These are phyloP conservation scores for Manduca sexta DNA, from an alignment of 1,140 invertebrate species.

Conservation along the genomic window DNA sequence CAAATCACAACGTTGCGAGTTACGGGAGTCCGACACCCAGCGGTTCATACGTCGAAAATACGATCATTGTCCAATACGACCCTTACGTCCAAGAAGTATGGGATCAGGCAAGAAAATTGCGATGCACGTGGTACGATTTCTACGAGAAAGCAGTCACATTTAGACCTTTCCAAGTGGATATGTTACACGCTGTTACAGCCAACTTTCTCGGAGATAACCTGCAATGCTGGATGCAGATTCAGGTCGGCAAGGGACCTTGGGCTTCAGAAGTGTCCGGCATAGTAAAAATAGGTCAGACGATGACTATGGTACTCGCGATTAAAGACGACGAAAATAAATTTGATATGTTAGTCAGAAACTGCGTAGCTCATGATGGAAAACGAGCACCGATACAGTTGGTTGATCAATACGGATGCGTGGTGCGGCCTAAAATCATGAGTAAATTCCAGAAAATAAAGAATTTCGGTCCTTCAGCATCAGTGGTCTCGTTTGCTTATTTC, in stretches of 20 bases:
- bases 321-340: conserved; percentile 97
- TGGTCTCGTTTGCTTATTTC: conserved; percentile 96
- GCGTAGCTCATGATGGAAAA: conserved; percentile 95
- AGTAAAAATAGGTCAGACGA: conserved; percentile 95
- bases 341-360: conserved; percentile 95
- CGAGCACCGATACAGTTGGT: conserved; percentile 93
- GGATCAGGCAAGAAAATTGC: conserved; percentile 86
- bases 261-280: conserved; percentile 95
- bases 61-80: conserved; percentile 96
- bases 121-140: conserved; percentile 96
- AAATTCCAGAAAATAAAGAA: conserved; percentile 97
- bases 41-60: conserved; percentile 95
- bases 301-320: conserved; percentile 96
- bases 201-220: conserved; percentile 96
- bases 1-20: conserved; percentile 86
- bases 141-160: conserved; percentile 96
- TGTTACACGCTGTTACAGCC: conserved; percentile 93
- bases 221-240: conserved; percentile 97
- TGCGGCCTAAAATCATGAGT: conserved; percentile 94
- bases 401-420: conserved; percentile 93
- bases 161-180: conserved; percentile 94
- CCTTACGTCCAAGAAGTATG: conserved; percentile 95
- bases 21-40: conserved; percentile 89
- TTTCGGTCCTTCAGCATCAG: conserved; percentile 93
- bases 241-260: conserved; percentile 95